Percentiles rank a stretch among this genome's conserved stretches.
Conservation (phyloP, 2,797 vertebrate genomes). For the Epinephelus awoara region DNA sequence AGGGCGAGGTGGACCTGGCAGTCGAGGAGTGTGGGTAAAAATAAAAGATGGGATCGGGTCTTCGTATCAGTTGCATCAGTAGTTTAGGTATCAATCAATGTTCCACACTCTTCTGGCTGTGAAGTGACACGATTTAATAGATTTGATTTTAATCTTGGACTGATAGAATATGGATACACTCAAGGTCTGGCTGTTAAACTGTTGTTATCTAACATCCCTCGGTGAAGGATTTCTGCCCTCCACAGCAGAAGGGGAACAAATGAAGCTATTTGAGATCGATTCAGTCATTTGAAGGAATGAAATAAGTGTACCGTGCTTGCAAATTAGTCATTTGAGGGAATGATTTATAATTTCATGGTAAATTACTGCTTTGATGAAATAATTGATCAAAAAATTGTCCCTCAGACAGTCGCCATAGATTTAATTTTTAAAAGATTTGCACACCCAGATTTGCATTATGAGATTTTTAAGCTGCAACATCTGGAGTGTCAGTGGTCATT, state of each 20-base stretch:
- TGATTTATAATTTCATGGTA: constrained; percentile 1
- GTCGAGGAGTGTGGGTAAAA: no score
- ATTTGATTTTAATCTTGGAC: no score
- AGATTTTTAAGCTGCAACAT: constrained; percentile 47
- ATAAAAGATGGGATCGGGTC: no score
- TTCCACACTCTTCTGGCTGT: no score
- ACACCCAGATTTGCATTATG: constrained; percentile 22
- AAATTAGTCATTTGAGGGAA: constrained; percentile 7
- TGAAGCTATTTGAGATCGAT: constrained; percentile 7
- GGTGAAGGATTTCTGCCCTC: neutral
- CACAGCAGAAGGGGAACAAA: constrained; percentile 17
- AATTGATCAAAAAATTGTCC: neutral
- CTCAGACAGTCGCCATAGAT: neutral
- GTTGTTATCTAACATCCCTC: no score
- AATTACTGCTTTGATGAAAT: constrained; percentile 5
- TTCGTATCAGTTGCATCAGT: neutral
- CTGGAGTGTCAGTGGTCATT: constrained; percentile 27
- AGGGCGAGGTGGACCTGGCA: no score
- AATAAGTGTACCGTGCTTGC: neutral
- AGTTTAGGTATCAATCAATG: neutral
- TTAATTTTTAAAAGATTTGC: neutral
- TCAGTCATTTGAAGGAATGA: constrained; percentile 5
- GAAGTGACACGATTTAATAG: no score
- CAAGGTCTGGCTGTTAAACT: neutral
- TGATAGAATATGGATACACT: neutral